Percentiles rank a stretch among this genome's conserved stretches.
Evolutionary conservation across 2,113 vertebrate species (phyloP).

Genomic region (Sceloporus tristichus): DNA sequence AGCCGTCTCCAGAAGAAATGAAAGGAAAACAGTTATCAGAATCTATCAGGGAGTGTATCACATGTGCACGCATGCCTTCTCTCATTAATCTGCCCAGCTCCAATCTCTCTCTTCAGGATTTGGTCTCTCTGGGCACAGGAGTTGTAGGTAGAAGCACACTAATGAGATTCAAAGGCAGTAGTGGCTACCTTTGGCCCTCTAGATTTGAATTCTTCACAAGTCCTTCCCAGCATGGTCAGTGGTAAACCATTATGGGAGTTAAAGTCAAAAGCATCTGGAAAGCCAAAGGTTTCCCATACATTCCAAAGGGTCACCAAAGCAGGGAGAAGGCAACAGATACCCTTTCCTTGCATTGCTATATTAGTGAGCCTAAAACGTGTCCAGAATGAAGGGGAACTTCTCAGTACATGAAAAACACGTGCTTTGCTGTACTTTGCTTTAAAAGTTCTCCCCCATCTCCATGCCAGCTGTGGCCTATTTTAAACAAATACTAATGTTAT

Average conservation of each 20-base stretch:
- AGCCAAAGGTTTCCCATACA: background rate
- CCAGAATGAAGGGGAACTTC: no score
- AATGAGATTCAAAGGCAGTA: background rate
- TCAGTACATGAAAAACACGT: no score
- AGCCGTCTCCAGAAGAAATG: background rate
- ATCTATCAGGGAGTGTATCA: background rate
- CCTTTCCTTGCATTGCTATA: no score
- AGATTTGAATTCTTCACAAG: background rate
- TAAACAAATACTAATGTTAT: no score
- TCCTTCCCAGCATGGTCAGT: background rate
- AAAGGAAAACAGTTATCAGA: background rate
- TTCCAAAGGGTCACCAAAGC: background rate
- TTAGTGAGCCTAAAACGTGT: no score
- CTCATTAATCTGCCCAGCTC: background rate
- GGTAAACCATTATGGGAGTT: background rate
- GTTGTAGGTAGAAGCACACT: background rate
- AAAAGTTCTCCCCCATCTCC: no score
- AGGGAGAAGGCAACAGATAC: no score
- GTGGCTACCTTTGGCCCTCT: background rate
- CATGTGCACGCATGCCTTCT: no score
- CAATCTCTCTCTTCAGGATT: background rate
- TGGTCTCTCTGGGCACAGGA: background rate
- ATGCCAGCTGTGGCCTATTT: no score
- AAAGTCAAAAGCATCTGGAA: background rate
- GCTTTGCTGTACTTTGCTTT: no score